Evolutionary conservation across 2,113 vertebrate species (phyloP), one percentile per base, ranked within the genome.

Genomic region (Indri indri): DNA sequence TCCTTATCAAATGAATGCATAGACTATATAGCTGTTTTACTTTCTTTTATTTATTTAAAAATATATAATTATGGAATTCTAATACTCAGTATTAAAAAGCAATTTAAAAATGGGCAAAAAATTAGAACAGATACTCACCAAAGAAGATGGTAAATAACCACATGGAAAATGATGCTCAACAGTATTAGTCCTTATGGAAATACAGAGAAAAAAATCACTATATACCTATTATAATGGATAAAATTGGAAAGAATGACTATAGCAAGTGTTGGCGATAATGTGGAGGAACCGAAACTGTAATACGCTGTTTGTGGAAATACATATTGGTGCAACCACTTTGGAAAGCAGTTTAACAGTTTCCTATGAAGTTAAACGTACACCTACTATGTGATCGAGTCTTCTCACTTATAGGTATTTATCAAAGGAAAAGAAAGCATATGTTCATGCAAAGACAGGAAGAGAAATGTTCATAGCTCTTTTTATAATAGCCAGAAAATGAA

Each of bases 21-120:
- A 20, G 40, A 27, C 9, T 18, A 18, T 2, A 37, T 10, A 27
- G 7, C 8, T 27, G n/a, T n/a, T n/a, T n/a, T n/a, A 8, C 71
- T 73, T 88, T 83, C 16, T 34, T 66, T 37, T 81, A 3, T 54
- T 93, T 54, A 61, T 23, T 77, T 82, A 63, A 86, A 80, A 93
- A 59, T 27, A 57, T 14, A 91, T 34, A 70, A 30, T 76, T n/a
- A 45, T 47, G 71, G 27, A 59, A 34, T 18, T 77, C 59, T 70
- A 89, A 71, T 57, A 45, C 52, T 40, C 45, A 37, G 1, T 34
- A 70, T 71, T 57, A 54, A 18, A 4, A 74, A 79, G 32, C 3
- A 6, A n/a, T 74, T 81, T 65, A 40, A 50, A 88, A 92, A n/a
- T 66, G 61, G 25, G 8, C 52, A 71, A 52, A 88, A 85, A 52